Evolutionary conservation across 92 coral and sea anemone genomes (phyloP).

Genomic region (Zoanthus sociatus): DNA sequence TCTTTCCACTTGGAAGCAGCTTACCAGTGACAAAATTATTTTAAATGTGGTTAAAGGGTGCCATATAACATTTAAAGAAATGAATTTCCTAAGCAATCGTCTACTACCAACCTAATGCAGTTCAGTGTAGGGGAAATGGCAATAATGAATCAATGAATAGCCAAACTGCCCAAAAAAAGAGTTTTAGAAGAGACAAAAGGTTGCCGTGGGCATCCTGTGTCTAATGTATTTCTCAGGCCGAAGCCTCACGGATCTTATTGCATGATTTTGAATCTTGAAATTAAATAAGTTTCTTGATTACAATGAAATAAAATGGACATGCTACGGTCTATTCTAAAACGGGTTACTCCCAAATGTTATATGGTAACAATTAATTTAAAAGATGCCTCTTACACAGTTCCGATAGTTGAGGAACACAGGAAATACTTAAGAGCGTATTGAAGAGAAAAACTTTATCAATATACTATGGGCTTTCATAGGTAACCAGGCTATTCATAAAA

Average conservation of each 20-base stretch:
- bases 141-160: not conserved
- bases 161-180: too few species aligned
- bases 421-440: slow-evolving; percentile 47
- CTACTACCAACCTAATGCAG: not conserved
- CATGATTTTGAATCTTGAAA: slow-evolving; percentile 52
- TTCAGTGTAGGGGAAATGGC: too few species aligned
- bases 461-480: not conserved
- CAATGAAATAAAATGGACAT: slow-evolving; percentile 61
- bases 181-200: too few species aligned
- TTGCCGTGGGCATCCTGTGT: not conserved
- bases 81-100: slow-evolving; percentile 44
- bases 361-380: slow-evolving; percentile 59
- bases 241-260: slow-evolving; percentile 63
- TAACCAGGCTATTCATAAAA: too few species aligned
- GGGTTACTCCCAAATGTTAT: slow-evolving; percentile 56
- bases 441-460: slow-evolving; percentile 42
- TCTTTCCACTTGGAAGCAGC: slow-evolving; percentile 48
- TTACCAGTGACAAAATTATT: slow-evolving; percentile 49
- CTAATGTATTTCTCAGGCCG: slow-evolving; percentile 60
- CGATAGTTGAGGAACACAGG: slow-evolving; percentile 33
- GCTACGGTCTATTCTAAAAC: slow-evolving; percentile 50
- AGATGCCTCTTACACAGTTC: slow-evolving; percentile 29
- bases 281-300: slow-evolving; percentile 49
- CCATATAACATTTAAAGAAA: slow-evolving; percentile 58
- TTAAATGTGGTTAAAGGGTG: slow-evolving; percentile 65